phyloP scores from a whole-genome alignment of 2,797 vertebrate genomes.

The Dermochelys coriacea region DNA sequence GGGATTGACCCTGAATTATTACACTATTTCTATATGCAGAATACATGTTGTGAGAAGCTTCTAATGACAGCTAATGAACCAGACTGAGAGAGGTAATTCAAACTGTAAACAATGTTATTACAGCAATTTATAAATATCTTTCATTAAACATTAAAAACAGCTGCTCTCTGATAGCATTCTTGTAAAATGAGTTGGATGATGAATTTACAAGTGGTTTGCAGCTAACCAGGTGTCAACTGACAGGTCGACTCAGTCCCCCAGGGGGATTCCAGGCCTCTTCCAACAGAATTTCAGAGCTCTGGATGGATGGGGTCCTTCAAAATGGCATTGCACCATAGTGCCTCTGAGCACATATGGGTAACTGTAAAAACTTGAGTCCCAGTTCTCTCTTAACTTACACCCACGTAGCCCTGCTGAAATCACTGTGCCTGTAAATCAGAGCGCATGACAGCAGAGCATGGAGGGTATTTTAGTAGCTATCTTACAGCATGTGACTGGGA shows the following conservation, averaged over 20 bases:
- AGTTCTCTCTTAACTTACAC: neutral
- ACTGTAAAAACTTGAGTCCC: no score
- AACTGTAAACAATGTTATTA: constrained; percentile 58
- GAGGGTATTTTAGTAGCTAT: neutral
- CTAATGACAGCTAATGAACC: constrained; percentile 67
- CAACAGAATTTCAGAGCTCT: neutral
- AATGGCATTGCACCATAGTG: neutral
- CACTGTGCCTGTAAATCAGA: neutral
- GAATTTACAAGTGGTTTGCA: constrained; percentile 36
- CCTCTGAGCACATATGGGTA: no score
- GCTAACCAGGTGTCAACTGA: neutral
- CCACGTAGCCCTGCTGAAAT: fast-evolving
- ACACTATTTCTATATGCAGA: constrained; percentile 25
- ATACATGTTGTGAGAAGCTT: constrained; percentile 5
- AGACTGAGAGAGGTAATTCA: constrained; percentile 15
- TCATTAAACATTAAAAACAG: constrained; percentile 71
- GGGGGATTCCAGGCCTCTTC: neutral
- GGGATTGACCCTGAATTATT: constrained; percentile 4
- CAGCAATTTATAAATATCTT: constrained; percentile 58
- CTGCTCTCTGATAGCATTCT: constrained; percentile 47
- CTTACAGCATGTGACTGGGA: fast-evolving
- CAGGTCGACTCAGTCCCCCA: neutral
- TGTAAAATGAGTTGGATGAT: constrained; percentile 45
- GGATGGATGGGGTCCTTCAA: neutral
- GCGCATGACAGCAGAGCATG: neutral